A percentile compares a stretch with the other conserved stretches of the same genome.
These are phyloP conservation scores for Galendromus occidentalis DNA, from an alignment of 1,140 invertebrate genomes.

Conservation along the genomic window DNA sequence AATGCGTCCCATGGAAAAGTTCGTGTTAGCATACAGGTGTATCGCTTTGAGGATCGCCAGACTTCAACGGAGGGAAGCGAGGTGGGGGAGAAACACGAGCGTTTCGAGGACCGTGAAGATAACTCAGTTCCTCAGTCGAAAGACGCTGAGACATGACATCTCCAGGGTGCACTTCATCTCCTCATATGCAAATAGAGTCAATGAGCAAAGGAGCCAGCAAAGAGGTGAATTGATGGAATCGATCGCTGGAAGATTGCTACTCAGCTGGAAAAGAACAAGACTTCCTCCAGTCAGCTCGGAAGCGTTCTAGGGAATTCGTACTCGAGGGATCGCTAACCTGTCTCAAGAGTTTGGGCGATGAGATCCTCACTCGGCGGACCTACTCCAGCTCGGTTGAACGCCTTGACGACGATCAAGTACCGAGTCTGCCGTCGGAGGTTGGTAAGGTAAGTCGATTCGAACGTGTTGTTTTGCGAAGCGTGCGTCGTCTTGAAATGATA, in stretches of 20 bases:
- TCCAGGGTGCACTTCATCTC: slow-evolving; percentile 6
- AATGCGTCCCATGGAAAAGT: too few species aligned
- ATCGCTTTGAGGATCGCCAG: too few species aligned
- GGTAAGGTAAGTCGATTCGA: slow-evolving; percentile 14
- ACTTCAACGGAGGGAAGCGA: too few species aligned
- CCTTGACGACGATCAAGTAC: slow-evolving; percentile 29
- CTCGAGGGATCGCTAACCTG: slow-evolving; percentile 15
- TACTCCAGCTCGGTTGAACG: slow-evolving; percentile 28
- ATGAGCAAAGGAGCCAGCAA: neutral
- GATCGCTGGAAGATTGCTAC: too few species aligned
- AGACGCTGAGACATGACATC: neutral
- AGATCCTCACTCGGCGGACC: slow-evolving; percentile 27
- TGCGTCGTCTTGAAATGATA: slow-evolving; percentile 4
- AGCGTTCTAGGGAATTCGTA: neutral
- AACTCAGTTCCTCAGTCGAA: neutral
- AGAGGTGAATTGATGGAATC: too few species aligned
- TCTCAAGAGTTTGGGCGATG: slow-evolving; percentile 23
- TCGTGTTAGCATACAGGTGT: too few species aligned
- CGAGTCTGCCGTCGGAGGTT: slow-evolving; percentile 28
- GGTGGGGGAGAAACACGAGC: too few species aligned
- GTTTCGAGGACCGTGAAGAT: too few species aligned
- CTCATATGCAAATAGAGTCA: neutral
- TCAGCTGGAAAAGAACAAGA: neutral
- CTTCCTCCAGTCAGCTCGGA: neutral
- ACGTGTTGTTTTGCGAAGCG: neutral